Evolutionary conservation across 2,888 invertebrate genomes (phyloP).

Genomic region (Perithous albicinctus): DNA sequence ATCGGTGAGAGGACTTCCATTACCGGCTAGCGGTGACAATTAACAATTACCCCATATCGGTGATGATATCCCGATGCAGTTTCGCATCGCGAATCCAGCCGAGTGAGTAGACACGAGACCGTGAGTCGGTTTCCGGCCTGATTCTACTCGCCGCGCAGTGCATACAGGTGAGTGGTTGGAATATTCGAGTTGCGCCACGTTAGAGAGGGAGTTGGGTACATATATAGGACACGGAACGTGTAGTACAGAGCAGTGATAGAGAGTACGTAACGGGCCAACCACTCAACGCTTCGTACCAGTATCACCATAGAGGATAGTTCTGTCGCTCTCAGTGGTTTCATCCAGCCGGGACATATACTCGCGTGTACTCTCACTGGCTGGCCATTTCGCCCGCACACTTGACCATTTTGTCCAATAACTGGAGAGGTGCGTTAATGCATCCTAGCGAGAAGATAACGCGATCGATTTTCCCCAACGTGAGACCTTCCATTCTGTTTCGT

Average conservation of each 20-base stretch:
- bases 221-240: not conserved
- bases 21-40: slow-evolving; percentile 75
- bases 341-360: not conserved
- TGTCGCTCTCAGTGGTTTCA: slow-evolving; percentile 34
- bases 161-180: slow-evolving; percentile 45
- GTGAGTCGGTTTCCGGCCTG: slow-evolving; percentile 38
- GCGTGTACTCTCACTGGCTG: slow-evolving; percentile 21
- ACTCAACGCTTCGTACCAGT: slow-evolving; percentile 50
- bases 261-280: slow-evolving; percentile 24
- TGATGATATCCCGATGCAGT: slow-evolving; percentile 75
- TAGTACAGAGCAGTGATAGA: not conserved
- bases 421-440: slow-evolving; percentile 79
- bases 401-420: slow-evolving; percentile 81
- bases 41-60: slow-evolving; percentile 80
- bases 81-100: slow-evolving; percentile 22
- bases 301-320: slow-evolving; percentile 30
- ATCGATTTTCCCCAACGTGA: slow-evolving; percentile 66
- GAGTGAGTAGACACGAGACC: slow-evolving; percentile 3
- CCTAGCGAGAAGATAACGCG: slow-evolving; percentile 81
- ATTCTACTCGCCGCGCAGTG: slow-evolving; percentile 27
- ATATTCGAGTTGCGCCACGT: slow-evolving; percentile 24
- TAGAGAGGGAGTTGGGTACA: not conserved
- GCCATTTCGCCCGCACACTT: slow-evolving; percentile 62
- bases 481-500: slow-evolving; percentile 44
- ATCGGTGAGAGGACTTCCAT: slow-evolving; percentile 72